phyloP scores from a whole-genome alignment of 2,888 invertebrate genomes.

The Lochmaea crataegi region DNA sequence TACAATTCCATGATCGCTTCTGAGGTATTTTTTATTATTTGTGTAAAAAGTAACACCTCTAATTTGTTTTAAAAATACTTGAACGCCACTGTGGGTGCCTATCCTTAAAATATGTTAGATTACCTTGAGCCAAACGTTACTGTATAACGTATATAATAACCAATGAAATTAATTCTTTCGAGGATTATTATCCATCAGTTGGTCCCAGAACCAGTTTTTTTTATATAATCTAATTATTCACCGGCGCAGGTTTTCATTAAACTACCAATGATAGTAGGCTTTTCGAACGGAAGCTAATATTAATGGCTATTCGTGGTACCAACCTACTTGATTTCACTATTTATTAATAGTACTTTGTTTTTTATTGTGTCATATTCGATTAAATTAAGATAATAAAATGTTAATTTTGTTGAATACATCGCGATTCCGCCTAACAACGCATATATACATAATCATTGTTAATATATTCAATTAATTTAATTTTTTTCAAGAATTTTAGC shows the following conservation, averaged over 20 bases:
- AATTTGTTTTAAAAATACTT: background rate
- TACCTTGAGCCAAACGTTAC: constrained; percentile 57
- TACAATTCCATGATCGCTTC: too few species aligned
- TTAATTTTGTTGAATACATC: background rate
- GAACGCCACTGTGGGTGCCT: constrained; percentile 46
- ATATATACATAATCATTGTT: too few species aligned
- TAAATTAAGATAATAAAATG: background rate
- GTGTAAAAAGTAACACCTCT: too few species aligned
- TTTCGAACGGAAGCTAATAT: background rate
- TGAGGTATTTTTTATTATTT: too few species aligned
- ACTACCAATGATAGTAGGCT: background rate
- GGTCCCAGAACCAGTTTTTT: constrained; percentile 54
- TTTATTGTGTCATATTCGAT: background rate
- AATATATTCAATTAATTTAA: too few species aligned
- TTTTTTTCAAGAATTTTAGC: too few species aligned
- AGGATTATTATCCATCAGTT: constrained; percentile 56
- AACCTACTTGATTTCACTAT: background rate
- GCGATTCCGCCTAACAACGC: too few species aligned
- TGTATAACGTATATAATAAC: constrained; percentile 48
- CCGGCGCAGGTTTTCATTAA: background rate
- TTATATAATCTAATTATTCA: constrained; percentile 17
- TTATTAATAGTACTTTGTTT: background rate
- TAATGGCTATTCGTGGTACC: constrained; percentile 12
- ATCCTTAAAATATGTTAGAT: constrained; percentile 60
- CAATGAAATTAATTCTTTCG: constrained; percentile 59